phyloP scores from a whole-genome alignment of 2,797 vertebrate species.

The Epinephelus malabaricus region DNA sequence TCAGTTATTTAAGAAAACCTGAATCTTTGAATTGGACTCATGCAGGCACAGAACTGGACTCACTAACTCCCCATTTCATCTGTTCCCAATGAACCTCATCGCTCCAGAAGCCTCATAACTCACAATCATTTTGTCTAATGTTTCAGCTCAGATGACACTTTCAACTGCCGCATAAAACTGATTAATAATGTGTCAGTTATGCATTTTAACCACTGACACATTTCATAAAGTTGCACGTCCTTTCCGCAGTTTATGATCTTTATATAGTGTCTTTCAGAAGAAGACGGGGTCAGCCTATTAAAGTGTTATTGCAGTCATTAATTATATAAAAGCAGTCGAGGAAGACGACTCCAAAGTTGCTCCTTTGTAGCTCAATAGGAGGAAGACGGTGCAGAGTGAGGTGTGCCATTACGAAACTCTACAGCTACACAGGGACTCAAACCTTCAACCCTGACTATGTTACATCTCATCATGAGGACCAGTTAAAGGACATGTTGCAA shows the following conservation, averaged over 20 bases:
- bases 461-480: no score
- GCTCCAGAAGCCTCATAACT: conserved; percentile 2
- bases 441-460: no score
- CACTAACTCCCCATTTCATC: not conserved
- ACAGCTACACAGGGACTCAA: no score
- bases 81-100: not conserved
- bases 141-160: not conserved
- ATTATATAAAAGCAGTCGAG: conserved; percentile 25
- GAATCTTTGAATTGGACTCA: no score
- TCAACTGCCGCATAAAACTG: conserved; percentile 29
- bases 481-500: no score
- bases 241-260: conserved; percentile 21
- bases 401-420: not conserved
- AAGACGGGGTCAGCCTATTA: conserved; percentile 27
- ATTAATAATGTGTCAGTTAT: conserved; percentile 23
- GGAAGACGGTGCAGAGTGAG: not conserved
- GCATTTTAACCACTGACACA: conserved; percentile 16
- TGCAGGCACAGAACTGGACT: not conserved
- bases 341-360: not conserved
- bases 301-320: conserved; percentile 46
- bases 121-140: not conserved
- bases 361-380: not conserved
- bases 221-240: conserved; percentile 18
- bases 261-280: not conserved
- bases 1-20: no score